Base-by-base conservation (phyloP, 2,888 invertebrate species). In the Brachynemurus nebulosus region DNA sequence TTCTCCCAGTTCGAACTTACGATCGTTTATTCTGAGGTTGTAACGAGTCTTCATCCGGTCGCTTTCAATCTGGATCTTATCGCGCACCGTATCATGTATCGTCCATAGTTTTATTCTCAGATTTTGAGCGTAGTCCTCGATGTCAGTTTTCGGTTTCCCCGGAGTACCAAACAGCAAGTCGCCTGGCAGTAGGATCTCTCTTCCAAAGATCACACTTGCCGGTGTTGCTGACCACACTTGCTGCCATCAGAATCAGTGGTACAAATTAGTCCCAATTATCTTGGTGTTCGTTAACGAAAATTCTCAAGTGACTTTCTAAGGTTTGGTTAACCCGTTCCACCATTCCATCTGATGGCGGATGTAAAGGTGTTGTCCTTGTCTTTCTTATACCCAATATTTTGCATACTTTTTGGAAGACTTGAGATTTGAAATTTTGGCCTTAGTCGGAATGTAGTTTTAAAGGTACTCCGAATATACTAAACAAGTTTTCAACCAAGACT, bases 361-460 rank as follows among this genome's bases (percentile, higher is more conserved):
- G 50, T n/a, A 52, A 41, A 4, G 54, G 45, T 4, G 49, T 50
- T 2, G 54, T 51, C 27, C 52, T 42, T n/a, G 50, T 52, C 25
- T 52, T 52, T 2, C 36, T 21, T 2, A 50, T 46, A 4, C 50
- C 45, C 42, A 52, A 8, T 8, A 47, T 17, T 17, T 47, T 12
- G 8, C 45, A 25, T 33, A 47, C 17, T 12, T 51, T 48, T 19
- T 45, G 21, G 18, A 50, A 48, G 5, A 56, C 20, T 3, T 46
- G 39, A 3, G 51, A 52, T 38, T 55, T 49, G 23, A 53, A 55
- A 42, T 53, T 51, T n/a, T 47, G 33, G 11, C 52, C 54, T 45
- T 54, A 49, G 34, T 54, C 54, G 1, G 52, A 45, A 39, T 52
- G 46, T 1, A 51, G 19, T 11, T 50, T 48, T 8, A 36, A 18